Conservation (phyloP, 2,113 vertebrate species). For the Esox niger region DNA sequence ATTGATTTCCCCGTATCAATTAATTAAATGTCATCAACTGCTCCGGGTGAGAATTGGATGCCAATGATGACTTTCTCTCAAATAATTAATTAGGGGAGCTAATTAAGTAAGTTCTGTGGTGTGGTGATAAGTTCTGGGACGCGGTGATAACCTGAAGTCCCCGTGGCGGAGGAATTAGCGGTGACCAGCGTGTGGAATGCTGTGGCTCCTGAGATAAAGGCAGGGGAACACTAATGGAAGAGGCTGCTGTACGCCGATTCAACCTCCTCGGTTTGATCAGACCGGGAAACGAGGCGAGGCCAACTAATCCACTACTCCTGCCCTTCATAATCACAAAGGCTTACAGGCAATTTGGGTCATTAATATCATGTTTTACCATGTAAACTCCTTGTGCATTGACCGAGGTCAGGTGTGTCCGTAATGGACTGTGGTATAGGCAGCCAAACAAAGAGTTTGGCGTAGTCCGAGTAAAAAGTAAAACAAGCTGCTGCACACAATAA, state of each 20-base stretch:
- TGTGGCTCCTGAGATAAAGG: conserved; percentile 46
- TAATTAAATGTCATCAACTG: conserved; percentile 50
- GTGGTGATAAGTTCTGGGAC: conserved; percentile 53
- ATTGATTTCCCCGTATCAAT: conserved; percentile 51
- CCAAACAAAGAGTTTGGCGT: too few species aligned
- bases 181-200: conserved; percentile 55
- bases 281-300: not conserved
- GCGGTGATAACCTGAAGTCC: conserved; percentile 49
- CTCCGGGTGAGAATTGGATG: conserved; percentile 63
- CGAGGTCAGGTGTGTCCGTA: not conserved
- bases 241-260: not conserved
- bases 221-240: not conserved
- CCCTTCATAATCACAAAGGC: not conserved
- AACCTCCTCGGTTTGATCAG: not conserved
- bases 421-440: not conserved
- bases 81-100: conserved; percentile 65
- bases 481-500: not conserved
- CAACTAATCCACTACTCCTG: not conserved
- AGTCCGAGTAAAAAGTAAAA: not conserved
- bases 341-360: not conserved
- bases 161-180: conserved; percentile 51
- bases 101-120: conserved; percentile 64
- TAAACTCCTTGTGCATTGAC: too few species aligned
- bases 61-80: conserved; percentile 44
- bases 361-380: not conserved